Evolutionary conservation across 2,888 invertebrate genomes (phyloP), one percentile per base, ranked within the genome.

Genomic region (Laothoe populi): DNA sequence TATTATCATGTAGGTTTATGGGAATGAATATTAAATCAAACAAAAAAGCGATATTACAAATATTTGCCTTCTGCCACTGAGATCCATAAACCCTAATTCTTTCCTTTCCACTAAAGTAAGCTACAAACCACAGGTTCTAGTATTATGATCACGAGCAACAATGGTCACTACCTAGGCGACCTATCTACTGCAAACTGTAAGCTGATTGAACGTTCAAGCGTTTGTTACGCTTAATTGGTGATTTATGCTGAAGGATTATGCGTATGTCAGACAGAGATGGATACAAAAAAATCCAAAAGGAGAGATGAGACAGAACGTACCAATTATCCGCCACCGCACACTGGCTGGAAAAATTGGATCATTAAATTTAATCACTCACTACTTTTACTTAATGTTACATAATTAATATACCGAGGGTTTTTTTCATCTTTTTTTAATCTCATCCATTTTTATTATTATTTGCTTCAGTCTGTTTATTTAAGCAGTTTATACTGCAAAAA

Each of bases 281-380:
- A 35, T 16, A 21, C 13, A 53, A 10, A 3, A 53, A 35, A 16
- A 16, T 10, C 5, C 10, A 11, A 11, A 31, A 53, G 8, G 53
- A 19, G 53, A 53, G 19, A 35, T 35, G 53, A 53, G 19, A 53
- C 21, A 19, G 35, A 53, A 19, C 31, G 19, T 53, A 19, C 53
- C 53, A 53, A 53, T 53, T 53, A 53, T 53, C 31, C 53, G 11
- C 16, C 35, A 31, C 31, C 53, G 19, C 31, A 35, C 11, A 35
- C 11, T 35, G 19, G 19, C 31, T 53, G 53, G 53, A 35, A 53
- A 53, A 53, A 53, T 19, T 53, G 53, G 35, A 53, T 53, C 53
- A 53, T 53, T 53, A 53, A 53, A 53, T 53, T 53, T 53, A 53
- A 53, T 35, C 53, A 35, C 35, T 53, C 53, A 53, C 31, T 53